phyloP scores from a whole-genome alignment of 2,113 vertebrate species.

The Hemicordylus capensis region DNA sequence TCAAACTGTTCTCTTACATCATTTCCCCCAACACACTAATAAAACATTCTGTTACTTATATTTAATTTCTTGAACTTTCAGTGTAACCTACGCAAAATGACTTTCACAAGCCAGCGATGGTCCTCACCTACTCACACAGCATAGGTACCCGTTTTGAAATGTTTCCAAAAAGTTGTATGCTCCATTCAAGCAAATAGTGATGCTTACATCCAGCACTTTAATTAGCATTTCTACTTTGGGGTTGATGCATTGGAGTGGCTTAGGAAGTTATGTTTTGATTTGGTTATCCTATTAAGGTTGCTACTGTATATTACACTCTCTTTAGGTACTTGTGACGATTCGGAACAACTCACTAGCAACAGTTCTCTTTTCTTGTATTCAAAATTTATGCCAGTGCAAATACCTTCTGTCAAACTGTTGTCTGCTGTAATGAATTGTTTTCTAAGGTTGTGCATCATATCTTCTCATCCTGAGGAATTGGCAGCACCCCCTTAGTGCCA shows the following conservation, averaged over 20 bases:
- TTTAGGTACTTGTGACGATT: neutral
- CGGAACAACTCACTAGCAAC: neutral
- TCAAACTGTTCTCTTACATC: too few relatives aligned
- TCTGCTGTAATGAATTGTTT: neutral
- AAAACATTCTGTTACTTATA: too few relatives aligned
- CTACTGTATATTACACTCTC: neutral
- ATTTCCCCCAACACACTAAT: too few relatives aligned
- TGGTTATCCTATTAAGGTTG: neutral
- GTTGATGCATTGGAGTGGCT: neutral
- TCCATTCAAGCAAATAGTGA: neutral
- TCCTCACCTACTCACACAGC: too few relatives aligned
- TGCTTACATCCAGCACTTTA: neutral
- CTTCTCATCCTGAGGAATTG: too few relatives aligned
- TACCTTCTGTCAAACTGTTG: neutral
- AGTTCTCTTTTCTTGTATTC: neutral
- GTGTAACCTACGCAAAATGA: too few relatives aligned
- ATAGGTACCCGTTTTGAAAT: neutral
- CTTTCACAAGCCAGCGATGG: too few relatives aligned
- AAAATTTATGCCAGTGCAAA: neutral
- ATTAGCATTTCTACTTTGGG: neutral
- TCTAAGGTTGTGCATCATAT: too few relatives aligned
- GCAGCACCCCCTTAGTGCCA: too few relatives aligned
- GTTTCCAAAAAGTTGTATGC: rapidly evolving
- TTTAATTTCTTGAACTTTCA: too few relatives aligned
- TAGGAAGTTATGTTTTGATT: neutral